A percentile compares a stretch with the other conserved stretches of the same genome.
Evolutionary conservation across 1,140 invertebrate genomes (phyloP).

Genomic region (Tetranychus cinnabarinus): DNA sequence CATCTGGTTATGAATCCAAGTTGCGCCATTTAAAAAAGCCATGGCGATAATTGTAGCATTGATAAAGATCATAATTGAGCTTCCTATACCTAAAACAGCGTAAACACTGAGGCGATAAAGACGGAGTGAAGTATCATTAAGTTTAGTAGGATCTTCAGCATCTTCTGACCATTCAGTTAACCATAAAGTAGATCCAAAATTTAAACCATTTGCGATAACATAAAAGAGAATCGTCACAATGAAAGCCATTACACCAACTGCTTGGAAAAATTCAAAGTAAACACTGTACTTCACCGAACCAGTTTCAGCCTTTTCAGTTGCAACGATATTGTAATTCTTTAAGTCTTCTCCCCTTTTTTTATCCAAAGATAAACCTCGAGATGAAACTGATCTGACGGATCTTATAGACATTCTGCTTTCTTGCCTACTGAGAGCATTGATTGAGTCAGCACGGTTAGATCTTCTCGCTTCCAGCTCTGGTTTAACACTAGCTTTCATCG

Average conservation of each 20-base stretch:
- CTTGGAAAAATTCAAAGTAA: slow-evolving; percentile 3
- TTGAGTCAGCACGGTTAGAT: not conserved
- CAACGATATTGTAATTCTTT: slow-evolving; percentile 28
- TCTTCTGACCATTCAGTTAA: not conserved
- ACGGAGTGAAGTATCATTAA: slow-evolving; percentile 26
- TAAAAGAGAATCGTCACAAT: slow-evolving; percentile 2
- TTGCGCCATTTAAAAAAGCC: not conserved
- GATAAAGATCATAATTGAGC: slow-evolving; percentile 22
- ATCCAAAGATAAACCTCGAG: not conserved
- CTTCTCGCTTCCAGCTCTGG: too few relatives aligned
- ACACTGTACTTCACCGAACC: slow-evolving; percentile 8
- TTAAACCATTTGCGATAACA: slow-evolving; percentile 9
- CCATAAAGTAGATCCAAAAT: slow-evolving; percentile 14
- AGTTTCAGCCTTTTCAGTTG: slow-evolving; percentile 3
- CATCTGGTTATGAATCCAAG: slow-evolving; percentile 18
- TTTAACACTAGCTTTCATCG: not conserved
- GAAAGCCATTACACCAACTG: not conserved
- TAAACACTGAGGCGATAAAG: slow-evolving; percentile 74
- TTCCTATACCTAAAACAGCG: slow-evolving; percentile 54
- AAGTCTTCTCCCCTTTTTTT: not conserved
- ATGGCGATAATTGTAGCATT: slow-evolving; percentile 1
- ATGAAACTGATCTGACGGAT: not conserved
- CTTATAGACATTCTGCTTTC: not conserved
- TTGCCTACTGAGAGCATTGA: too few relatives aligned
- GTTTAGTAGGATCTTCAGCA: slow-evolving; percentile 7